Percentiles rank a stretch among this genome's conserved stretches.
These are phyloP conservation scores for Echiichthys vipera DNA, from an alignment of 2,797 vertebrate genomes.

Conservation along the genomic window DNA sequence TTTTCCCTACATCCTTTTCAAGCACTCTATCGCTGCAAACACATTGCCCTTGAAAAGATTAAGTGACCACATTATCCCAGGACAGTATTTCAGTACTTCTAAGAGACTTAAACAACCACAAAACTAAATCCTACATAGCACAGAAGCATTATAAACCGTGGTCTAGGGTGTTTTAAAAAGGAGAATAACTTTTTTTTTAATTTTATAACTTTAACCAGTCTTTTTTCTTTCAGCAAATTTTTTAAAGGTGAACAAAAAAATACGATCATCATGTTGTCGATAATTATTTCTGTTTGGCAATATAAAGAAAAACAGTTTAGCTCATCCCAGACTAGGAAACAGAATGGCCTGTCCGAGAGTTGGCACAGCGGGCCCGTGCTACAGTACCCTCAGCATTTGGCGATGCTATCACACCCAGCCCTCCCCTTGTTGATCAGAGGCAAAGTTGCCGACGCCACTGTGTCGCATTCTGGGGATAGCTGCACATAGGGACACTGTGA, in stretches of 20 bases:
- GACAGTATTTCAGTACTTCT: not conserved
- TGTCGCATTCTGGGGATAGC: slow-evolving; percentile 89
- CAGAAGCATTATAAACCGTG: not conserved
- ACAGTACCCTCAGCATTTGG: slow-evolving; percentile 80
- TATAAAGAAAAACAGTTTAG: not conserved
- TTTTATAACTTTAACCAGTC: not conserved
- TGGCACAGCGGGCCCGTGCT: slow-evolving; percentile 57
- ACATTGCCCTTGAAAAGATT: not conserved
- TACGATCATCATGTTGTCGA: not conserved
- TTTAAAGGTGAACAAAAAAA: not conserved
- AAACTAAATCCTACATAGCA: not conserved
- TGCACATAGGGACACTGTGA: slow-evolving; percentile 81
- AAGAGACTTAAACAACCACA: too few species aligned
- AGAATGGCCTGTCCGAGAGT: slow-evolving; percentile 35
- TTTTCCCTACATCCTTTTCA: not conserved
- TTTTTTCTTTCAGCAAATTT: not conserved
- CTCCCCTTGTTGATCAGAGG: slow-evolving; percentile 80
- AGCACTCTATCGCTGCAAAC: not conserved
- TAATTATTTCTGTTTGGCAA: slow-evolving; percentile 11
- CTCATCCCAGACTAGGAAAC: slow-evolving; percentile 21
- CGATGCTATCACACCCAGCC: slow-evolving; percentile 65
- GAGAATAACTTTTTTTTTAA: not conserved
- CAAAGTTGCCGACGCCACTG: slow-evolving; percentile 85
- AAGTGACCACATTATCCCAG: not conserved
- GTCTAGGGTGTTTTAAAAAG: not conserved